Evolutionary conservation across 2,888 invertebrate genomes (phyloP).

Genomic region (Trichogramma dendrolimi): DNA sequence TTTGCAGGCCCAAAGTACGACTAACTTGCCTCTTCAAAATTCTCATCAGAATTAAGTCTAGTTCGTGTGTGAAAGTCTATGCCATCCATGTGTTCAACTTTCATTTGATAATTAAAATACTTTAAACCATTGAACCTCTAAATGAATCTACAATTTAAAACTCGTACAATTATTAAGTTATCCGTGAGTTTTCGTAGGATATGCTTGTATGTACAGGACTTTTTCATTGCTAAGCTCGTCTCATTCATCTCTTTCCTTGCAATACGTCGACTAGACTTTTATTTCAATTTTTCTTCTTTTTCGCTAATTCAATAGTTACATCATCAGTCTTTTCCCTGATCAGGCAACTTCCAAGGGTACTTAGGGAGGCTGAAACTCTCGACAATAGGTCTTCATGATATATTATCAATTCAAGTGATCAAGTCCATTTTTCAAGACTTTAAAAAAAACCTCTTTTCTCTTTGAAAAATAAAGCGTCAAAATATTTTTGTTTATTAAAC

Average conservation of each 20-base stretch:
- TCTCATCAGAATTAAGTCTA: too few species aligned
- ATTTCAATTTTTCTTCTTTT: background rate
- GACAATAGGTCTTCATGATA: slow-evolving; percentile 22
- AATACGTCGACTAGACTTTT: background rate
- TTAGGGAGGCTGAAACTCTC: slow-evolving; percentile 18
- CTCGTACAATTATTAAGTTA: too few species aligned
- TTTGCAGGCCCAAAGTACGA: too few species aligned
- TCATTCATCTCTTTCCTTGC: background rate
- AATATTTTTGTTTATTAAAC: too few species aligned
- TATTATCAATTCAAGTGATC: slow-evolving; percentile 26
- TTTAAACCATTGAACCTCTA: slow-evolving; percentile 20
- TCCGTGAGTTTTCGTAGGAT: too few species aligned
- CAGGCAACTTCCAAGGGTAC: slow-evolving; percentile 10
- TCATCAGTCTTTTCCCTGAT: slow-evolving; percentile 10
- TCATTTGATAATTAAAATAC: slow-evolving; percentile 31
- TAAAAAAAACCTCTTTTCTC: too few species aligned
- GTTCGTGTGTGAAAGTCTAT: too few species aligned
- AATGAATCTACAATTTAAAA: slow-evolving; percentile 27
- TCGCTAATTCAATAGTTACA: background rate
- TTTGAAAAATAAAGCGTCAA: too few species aligned
- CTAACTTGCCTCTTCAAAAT: too few species aligned
- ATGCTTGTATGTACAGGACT: background rate
- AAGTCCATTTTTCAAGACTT: too few species aligned
- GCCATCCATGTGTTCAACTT: background rate
- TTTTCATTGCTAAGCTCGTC: slow-evolving; percentile 9